Evolutionary conservation across 2,797 vertebrate genomes (phyloP).

Genomic region (Cebuella pygmaea): DNA sequence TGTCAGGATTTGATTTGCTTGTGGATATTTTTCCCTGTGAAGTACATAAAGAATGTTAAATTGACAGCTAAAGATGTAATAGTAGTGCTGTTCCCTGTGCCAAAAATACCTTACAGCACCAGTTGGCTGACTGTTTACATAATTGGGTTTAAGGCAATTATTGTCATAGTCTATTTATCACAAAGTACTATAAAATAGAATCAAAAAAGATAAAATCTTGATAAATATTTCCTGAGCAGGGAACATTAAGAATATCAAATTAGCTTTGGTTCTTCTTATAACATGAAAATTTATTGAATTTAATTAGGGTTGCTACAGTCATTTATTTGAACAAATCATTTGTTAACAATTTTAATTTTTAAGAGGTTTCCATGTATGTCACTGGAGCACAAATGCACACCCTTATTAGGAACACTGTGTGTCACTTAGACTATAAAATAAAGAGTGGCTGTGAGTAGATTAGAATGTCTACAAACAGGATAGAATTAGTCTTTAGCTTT

Average conservation of each 20-base stretch:
- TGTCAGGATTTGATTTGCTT: background rate
- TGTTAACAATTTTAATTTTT: slow-evolving; percentile 51
- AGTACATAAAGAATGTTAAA: slow-evolving; percentile 21
- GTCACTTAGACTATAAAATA: slow-evolving; percentile 4
- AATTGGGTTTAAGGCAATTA: slow-evolving; percentile 50
- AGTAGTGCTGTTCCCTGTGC: background rate
- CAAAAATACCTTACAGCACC: slow-evolving; percentile 9
- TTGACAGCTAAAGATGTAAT: slow-evolving; percentile 35
- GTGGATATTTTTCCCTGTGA: background rate
- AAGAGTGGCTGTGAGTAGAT: background rate
- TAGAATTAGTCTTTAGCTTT: slow-evolving; percentile 1
- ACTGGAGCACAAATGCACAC: slow-evolving; percentile 22
- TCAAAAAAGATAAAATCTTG: slow-evolving; percentile 17
- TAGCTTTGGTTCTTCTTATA: slow-evolving; percentile 17
- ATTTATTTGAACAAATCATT: slow-evolving; percentile 50
- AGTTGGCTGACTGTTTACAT: slow-evolving; percentile 20
- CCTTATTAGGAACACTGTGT: background rate
- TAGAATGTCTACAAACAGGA: background rate
- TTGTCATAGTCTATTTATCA: slow-evolving; percentile 48
- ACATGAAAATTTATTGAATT: slow-evolving; percentile 30
- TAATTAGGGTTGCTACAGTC: slow-evolving; percentile 2
- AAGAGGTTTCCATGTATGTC: background rate
- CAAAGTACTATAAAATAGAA: slow-evolving; percentile 14
- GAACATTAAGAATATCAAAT: slow-evolving; percentile 15
- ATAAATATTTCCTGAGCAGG: slow-evolving; percentile 1